phyloP scores from a whole-genome alignment of 2,797 vertebrate genomes.

The Parambassis ranga region DNA sequence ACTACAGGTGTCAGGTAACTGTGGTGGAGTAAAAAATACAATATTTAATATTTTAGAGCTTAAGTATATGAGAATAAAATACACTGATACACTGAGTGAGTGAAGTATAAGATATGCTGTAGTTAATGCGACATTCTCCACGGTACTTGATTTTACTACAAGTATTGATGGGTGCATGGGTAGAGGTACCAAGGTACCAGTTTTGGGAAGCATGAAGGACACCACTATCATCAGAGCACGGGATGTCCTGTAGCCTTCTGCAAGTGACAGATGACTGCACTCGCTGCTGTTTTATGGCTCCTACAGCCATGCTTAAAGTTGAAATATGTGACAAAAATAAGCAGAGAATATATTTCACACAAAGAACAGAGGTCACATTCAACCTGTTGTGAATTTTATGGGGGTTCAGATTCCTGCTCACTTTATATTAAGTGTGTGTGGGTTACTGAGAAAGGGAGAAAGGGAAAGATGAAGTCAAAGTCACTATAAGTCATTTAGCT shows the following conservation, averaged over 20 bases:
- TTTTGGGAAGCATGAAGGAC: slow-evolving; percentile 70
- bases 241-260: slow-evolving; percentile 54
- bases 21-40: no score
- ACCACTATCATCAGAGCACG: slow-evolving; percentile 42
- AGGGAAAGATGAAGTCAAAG: slow-evolving; percentile 58
- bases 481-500: slow-evolving; percentile 58
- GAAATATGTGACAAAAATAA: slow-evolving; percentile 66
- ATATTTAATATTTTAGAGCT: no score
- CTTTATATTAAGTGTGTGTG: background rate
- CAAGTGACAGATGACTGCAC: slow-evolving; percentile 58
- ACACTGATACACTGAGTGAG: no score
- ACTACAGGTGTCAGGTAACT: no score
- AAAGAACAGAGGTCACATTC: slow-evolving; percentile 64
- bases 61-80: no score
- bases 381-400: slow-evolving; percentile 66
- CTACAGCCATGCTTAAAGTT: slow-evolving; percentile 58
- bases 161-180: background rate
- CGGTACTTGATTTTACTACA: background rate
- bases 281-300: slow-evolving; percentile 62
- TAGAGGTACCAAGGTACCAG: slow-evolving; percentile 6
- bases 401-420: slow-evolving; percentile 27
- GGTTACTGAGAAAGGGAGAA: slow-evolving; percentile 12
- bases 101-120: no score
- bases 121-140: no score
- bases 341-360: slow-evolving; percentile 61